phyloP scores from a whole-genome alignment of 2,113 vertebrate species.

The Collichthys lucidus region DNA sequence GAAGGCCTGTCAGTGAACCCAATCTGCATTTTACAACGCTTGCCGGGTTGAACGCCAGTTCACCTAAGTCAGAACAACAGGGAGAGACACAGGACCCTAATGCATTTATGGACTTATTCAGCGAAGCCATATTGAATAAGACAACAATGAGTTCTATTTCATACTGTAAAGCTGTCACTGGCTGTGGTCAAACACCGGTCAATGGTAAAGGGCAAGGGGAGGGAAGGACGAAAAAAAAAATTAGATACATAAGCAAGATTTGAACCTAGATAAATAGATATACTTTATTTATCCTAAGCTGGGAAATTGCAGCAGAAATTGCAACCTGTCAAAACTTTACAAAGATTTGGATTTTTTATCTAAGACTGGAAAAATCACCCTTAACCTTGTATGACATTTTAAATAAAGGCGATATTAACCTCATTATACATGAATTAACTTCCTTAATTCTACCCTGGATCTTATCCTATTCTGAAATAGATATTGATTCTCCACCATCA shows the following conservation, averaged over 20 bases:
- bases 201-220: constrained; percentile 74
- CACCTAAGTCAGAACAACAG: constrained; percentile 67
- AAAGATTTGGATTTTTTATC: neutral
- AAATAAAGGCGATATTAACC: neutral
- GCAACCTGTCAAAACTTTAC: neutral
- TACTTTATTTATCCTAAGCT: no score
- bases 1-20: constrained; percentile 82
- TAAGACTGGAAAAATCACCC: neutral
- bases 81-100: constrained; percentile 65
- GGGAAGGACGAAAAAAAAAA: constrained; percentile 13
- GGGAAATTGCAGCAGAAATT: no score
- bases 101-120: constrained; percentile 81
- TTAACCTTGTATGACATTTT: no score
- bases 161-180: constrained; percentile 80
- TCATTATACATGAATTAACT: neutral
- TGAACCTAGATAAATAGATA: neutral
- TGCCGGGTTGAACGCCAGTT: constrained; percentile 79
- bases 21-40: constrained; percentile 85
- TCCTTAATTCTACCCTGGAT: neutral
- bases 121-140: constrained; percentile 70
- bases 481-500: constrained; percentile 23
- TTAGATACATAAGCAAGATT: neutral
- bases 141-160: constrained; percentile 77
- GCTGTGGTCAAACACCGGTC: constrained; percentile 69
- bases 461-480: neutral